Evolutionary conservation across 2,888 invertebrate genomes (phyloP).

Genomic region (Schrankia costaestrigalis): DNA sequence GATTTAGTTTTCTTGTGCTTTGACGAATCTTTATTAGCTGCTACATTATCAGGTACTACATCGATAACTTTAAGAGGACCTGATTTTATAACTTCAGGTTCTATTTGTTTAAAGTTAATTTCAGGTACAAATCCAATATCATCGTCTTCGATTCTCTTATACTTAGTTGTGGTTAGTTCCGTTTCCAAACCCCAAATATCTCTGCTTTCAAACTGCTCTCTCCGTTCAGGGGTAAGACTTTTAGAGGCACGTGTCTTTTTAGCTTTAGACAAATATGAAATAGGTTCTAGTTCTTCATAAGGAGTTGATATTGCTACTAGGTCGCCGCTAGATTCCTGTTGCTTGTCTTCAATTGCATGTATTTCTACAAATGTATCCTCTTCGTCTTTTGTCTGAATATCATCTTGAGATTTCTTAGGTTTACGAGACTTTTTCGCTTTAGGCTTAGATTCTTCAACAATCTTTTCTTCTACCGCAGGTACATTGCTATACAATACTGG

Average conservation of each 20-base stretch:
- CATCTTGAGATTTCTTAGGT: constrained; percentile 55
- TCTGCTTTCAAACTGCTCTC: constrained; percentile 16
- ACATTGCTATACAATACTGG: constrained; percentile 32
- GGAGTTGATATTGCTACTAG: constrained; percentile 68
- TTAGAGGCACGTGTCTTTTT: constrained; percentile 57
- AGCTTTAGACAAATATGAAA: constrained; percentile 47
- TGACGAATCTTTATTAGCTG: constrained; percentile 40
- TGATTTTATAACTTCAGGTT: constrained; percentile 27
- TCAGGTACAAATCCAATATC: constrained; percentile 31
- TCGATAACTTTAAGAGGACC: constrained; percentile 30
- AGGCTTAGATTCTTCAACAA: constrained; percentile 53
- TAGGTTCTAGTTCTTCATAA: constrained; percentile 54
- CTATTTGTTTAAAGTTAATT: constrained; percentile 23
- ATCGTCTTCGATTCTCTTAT: constrained; percentile 21
- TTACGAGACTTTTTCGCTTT: constrained; percentile 62
- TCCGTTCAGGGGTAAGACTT: constrained; percentile 50
- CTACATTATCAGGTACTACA: constrained; percentile 28
- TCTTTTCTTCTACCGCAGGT: constrained; percentile 28
- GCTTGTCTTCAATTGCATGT: constrained; percentile 69
- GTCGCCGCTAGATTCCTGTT: constrained; percentile 55
- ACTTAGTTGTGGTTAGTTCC: constrained; percentile 25
- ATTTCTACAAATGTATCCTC: constrained; percentile 75
- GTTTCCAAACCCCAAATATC: constrained; percentile 35
- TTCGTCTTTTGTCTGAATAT: constrained; percentile 51
- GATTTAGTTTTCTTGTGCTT: constrained; percentile 61